Evolutionary conservation across 1,140 invertebrate species (phyloP).

Genomic region (Drosophila murphyi): DNA sequence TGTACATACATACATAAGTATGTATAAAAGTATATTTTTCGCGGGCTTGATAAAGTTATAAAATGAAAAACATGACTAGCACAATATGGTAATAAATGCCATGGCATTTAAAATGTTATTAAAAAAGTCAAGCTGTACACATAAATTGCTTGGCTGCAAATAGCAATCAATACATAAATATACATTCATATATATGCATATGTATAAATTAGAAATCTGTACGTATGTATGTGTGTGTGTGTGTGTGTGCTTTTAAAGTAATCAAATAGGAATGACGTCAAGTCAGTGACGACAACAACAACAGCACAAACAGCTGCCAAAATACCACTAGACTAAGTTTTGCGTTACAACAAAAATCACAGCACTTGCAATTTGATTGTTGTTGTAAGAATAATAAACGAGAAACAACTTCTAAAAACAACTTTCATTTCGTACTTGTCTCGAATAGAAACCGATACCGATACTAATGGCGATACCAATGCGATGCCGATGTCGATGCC

Average conservation of each 20-base stretch:
- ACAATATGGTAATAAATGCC: conserved; percentile 80
- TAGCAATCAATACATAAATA: conserved; percentile 62
- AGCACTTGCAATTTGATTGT: conserved; percentile 50
- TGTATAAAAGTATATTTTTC: conserved; percentile 41
- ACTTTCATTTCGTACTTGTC: conserved; percentile 74
- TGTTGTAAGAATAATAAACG: conserved; percentile 72
- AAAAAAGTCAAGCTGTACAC: conserved; percentile 67
- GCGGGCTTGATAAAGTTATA: conserved; percentile 70
- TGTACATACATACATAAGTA: conserved; percentile 1
- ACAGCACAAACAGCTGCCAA: conserved; percentile 50
- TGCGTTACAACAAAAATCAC: conserved; percentile 56
- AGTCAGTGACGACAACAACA: conserved; percentile 21
- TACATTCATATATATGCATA: conserved; percentile 21
- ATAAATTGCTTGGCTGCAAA: conserved; percentile 71
- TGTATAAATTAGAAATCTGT: conserved; percentile 14
- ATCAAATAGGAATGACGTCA: conserved; percentile 61
- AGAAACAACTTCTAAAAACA: conserved; percentile 80
- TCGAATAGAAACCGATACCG: conserved; percentile 7
- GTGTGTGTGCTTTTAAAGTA: not conserved
- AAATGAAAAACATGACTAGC: conserved; percentile 61
- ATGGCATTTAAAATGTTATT: conserved; percentile 82
- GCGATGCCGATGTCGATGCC: not conserved
- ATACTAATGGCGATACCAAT: conserved; percentile 5
- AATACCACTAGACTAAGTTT: conserved; percentile 59
- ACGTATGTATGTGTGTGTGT: not conserved